A percentile compares a stretch with the other conserved stretches of the same genome.
phyloP scores from a whole-genome alignment of 2,888 invertebrate genomes.

The Oligia strigilis region DNA sequence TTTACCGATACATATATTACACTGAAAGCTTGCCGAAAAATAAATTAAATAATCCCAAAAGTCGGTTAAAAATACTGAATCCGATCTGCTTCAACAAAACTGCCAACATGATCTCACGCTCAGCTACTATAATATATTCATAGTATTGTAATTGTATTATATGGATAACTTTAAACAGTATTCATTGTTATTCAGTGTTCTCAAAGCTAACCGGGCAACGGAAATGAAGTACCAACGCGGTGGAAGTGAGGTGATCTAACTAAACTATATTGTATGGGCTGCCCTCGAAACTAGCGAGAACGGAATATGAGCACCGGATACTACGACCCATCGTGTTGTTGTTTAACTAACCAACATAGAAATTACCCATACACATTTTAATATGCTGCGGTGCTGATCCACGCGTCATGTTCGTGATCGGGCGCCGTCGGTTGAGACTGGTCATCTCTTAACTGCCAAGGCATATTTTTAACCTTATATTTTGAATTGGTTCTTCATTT shows the following conservation, averaged over 20 bases:
- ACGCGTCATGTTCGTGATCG: too few species aligned
- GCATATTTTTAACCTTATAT: too few species aligned
- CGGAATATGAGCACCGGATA: not conserved
- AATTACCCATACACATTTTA: not conserved
- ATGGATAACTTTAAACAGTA: not conserved
- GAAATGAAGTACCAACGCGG: not conserved
- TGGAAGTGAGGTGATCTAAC: not conserved
- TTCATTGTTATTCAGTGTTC: conserved; percentile 6
- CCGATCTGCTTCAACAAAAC: too few species aligned
- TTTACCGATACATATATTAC: not conserved
- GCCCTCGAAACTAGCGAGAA: not conserved
- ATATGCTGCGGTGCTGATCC: not conserved
- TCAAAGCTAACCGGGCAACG: not conserved
- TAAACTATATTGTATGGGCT: not conserved
- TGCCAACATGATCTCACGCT: too few species aligned
- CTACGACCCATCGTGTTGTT: not conserved
- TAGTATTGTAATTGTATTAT: not conserved
- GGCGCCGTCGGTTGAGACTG: too few species aligned
- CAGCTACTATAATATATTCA: not conserved
- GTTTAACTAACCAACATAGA: not conserved
- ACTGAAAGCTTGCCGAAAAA: not conserved
- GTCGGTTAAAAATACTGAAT: not conserved
- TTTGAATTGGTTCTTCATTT: too few species aligned
- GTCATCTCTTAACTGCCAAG: too few species aligned
- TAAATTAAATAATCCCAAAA: too few species aligned